Evolutionary conservation across 2,113 vertebrate genomes (phyloP).

Genomic region (Anolis carolinensis): DNA sequence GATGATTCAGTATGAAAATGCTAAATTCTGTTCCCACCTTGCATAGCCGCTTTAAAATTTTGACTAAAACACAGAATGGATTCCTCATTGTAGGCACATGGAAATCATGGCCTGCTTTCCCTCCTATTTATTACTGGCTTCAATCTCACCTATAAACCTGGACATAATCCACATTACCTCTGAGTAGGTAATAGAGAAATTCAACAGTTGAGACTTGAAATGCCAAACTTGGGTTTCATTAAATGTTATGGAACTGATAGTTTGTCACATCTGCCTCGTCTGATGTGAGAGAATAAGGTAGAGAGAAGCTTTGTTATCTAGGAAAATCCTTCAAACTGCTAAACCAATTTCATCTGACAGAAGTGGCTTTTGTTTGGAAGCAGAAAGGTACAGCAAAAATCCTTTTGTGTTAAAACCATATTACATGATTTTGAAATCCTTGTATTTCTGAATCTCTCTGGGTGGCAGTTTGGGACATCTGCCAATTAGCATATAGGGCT

Average conservation of each 20-base stretch:
- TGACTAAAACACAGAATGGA: too few relatives aligned
- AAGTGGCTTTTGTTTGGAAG: neutral
- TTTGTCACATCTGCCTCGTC: neutral
- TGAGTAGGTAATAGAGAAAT: neutral
- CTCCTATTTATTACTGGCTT: neutral
- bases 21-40: too few relatives aligned
- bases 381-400: neutral
- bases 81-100: too few relatives aligned
- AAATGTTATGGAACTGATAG: neutral
- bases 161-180: neutral
- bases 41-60: too few relatives aligned
- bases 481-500: slow-evolving; percentile 15
- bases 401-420: neutral
- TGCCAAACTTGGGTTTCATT: neutral
- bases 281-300: neutral
- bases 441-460: neutral
- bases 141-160: neutral
- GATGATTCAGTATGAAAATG: too few relatives aligned
- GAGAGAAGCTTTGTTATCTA: neutral
- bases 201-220: too few relatives aligned
- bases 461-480: slow-evolving; percentile 31
- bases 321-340: neutral
- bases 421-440: neutral
- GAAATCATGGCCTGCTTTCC: neutral
- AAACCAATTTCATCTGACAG: neutral